phyloP scores from a whole-genome alignment of 2,113 vertebrate species.

The Carlito syrichta region DNA sequence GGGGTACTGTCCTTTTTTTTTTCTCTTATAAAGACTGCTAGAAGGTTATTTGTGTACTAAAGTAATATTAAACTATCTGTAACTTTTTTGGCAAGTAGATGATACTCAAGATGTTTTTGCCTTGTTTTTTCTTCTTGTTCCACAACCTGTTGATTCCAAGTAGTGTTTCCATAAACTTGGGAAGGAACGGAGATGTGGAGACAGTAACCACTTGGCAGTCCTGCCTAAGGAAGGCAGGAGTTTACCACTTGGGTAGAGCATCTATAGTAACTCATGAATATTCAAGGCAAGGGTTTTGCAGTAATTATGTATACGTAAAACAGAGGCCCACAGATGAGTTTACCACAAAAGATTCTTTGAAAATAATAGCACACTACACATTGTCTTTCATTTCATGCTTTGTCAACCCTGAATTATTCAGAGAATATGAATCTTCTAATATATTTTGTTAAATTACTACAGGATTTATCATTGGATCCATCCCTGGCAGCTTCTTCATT shows the following conservation, averaged over 20 bases:
- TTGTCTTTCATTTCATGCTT: not conserved
- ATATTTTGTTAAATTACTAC: not conserved
- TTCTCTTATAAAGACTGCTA: not conserved
- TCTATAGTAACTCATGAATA: not conserved
- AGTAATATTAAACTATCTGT: not conserved
- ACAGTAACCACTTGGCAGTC: not conserved
- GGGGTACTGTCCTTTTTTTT: not conserved
- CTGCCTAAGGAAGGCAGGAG: not conserved
- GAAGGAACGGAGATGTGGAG: not conserved
- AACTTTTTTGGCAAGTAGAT: not conserved
- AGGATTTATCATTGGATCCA: not conserved
- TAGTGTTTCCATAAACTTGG: not conserved
- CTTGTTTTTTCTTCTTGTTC: not conserved
- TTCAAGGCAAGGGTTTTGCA: not conserved
- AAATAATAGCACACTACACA: not conserved
- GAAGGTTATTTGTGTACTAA: not conserved
- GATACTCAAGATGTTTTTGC: not conserved
- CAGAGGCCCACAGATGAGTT: not conserved
- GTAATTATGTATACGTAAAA: not conserved
- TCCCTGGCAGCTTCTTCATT: not conserved
- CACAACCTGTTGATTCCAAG: not conserved
- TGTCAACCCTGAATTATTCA: not conserved
- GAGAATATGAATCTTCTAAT: not conserved
- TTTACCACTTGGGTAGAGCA: not conserved
- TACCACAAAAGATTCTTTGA: not conserved